Evolutionary conservation across 1,140 invertebrate species (phyloP).

Genomic region (Phenacoccus solenopsis): DNA sequence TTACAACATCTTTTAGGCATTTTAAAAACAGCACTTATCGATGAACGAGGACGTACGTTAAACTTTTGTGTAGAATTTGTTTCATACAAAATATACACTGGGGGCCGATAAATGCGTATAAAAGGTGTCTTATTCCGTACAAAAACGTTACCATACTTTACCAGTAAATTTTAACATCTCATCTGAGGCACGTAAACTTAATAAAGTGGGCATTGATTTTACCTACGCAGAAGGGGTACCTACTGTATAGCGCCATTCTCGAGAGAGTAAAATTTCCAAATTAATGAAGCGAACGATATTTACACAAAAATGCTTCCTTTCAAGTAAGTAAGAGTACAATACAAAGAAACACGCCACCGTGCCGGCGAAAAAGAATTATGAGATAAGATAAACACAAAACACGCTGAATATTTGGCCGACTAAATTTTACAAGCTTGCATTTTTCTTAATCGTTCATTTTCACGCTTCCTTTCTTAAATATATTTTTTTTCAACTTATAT

Average conservation of each 20-base stretch:
- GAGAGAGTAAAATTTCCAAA: neutral
- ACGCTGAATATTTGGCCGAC: neutral
- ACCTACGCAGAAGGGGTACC: too few species aligned
- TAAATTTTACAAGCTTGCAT: neutral
- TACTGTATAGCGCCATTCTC: too few species aligned
- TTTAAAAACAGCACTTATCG: too few species aligned
- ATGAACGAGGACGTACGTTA: too few species aligned
- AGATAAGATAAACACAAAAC: neutral
- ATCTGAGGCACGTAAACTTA: neutral
- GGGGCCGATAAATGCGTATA: neutral
- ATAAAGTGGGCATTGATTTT: neutral
- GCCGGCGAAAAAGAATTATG: neutral
- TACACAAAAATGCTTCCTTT: neutral
- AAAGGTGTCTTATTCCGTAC: neutral
- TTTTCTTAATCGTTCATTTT: neutral
- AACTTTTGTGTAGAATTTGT: too few species aligned
- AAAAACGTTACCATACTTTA: neutral
- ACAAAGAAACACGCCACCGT: too few species aligned
- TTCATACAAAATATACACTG: neutral
- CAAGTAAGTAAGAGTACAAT: neutral
- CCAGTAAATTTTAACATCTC: neutral
- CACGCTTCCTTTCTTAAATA: neutral
- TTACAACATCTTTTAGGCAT: too few species aligned
- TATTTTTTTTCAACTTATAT: neutral
- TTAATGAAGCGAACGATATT: neutral